Percentiles rank a stretch among this genome's conserved stretches.
phyloP scores from a whole-genome alignment of 2,888 invertebrate species.

The Troilus luridus region DNA sequence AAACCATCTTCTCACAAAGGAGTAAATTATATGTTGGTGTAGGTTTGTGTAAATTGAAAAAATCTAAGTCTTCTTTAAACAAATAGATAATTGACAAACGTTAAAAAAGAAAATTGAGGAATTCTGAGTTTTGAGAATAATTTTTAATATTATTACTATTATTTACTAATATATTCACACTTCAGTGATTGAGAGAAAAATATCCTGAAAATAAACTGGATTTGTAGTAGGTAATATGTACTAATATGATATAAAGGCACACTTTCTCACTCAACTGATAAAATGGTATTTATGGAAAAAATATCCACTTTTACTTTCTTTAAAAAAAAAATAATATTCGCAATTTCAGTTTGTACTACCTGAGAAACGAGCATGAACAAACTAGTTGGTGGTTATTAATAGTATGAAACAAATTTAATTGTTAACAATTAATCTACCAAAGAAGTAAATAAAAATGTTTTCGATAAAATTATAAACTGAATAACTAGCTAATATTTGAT shows the following conservation, averaged over 20 bases:
- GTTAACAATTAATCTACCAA: not conserved
- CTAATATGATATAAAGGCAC: not conserved
- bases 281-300: not conserved
- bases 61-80: too few species aligned
- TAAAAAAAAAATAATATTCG: too few species aligned
- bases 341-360: not conserved
- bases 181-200: not conserved
- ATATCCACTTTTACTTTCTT: not conserved
- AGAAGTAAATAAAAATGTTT: not conserved
- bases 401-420: not conserved
- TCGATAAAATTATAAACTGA: not conserved
- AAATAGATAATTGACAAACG: too few species aligned
- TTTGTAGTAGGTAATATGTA: not conserved
- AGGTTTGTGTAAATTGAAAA: too few species aligned
- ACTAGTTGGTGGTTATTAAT: not conserved
- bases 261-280: not conserved
- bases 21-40: too few species aligned
- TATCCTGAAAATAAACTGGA: not conserved
- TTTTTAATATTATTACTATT: not conserved
- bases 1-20: too few species aligned
- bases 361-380: not conserved
- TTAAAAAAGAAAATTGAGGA: too few species aligned
- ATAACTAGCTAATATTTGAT: not conserved
- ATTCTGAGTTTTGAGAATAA: not conserved
- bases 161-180: not conserved